phyloP scores from a whole-genome alignment of 2,797 vertebrate genomes.

The Crax fasciolata region DNA sequence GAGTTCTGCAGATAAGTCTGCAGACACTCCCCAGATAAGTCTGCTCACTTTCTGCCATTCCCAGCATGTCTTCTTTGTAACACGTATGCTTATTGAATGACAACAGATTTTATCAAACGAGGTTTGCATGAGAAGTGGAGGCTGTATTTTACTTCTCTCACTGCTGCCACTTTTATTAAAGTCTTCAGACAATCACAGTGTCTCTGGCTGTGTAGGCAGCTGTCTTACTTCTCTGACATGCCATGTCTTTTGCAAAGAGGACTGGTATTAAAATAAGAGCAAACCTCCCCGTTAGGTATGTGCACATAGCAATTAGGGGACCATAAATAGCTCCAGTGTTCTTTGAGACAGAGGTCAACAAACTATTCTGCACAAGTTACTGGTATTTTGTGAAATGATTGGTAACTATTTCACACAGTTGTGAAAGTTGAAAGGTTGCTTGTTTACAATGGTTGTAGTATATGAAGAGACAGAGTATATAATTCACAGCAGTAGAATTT shows the following conservation, averaged over 20 bases:
- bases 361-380: background rate
- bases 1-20: background rate
- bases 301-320: background rate
- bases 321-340: background rate
- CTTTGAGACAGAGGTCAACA: background rate
- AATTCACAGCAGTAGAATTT: background rate
- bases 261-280: background rate
- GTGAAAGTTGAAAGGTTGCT: background rate
- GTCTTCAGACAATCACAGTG: background rate
- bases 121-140: background rate
- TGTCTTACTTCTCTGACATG: background rate
- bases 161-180: slow-evolving; percentile 27
- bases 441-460: background rate
- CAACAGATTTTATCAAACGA: background rate
- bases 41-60: background rate
- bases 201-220: background rate
- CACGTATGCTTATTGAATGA: background rate
- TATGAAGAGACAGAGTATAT: background rate
- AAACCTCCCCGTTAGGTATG: background rate
- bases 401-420: background rate
- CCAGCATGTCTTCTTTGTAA: background rate
- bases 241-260: background rate
- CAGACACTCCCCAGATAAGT: background rate
- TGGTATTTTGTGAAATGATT: background rate
- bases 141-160: slow-evolving; percentile 28